A percentile compares a stretch with the other conserved stretches of the same genome.
phyloP scores from a whole-genome alignment of 2,888 invertebrate genomes.

The Eupithecia insigniata region DNA sequence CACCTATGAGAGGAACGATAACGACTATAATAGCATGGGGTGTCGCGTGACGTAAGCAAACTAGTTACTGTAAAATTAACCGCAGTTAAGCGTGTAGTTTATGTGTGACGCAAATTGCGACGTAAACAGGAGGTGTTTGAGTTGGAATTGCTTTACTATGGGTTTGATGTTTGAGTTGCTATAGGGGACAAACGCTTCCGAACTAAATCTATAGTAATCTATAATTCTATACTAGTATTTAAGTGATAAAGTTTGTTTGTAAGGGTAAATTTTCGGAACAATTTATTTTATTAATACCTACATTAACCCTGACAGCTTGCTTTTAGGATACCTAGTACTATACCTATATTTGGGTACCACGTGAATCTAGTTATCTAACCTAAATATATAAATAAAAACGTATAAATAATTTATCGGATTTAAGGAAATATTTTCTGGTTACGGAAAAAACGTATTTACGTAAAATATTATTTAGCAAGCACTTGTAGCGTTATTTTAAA shows the following conservation, averaged over 20 bases:
- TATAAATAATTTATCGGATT: too few species aligned
- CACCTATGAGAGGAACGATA: conserved; percentile 38
- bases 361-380: too few species aligned
- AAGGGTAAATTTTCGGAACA: neutral
- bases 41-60: conserved; percentile 54
- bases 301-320: too few species aligned
- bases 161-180: conserved; percentile 29
- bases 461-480: too few species aligned
- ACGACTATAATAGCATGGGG: conserved; percentile 56
- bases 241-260: neutral
- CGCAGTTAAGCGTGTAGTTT: conserved; percentile 54
- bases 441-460: too few species aligned
- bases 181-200: conserved; percentile 32
- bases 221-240: neutral
- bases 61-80: conserved; percentile 63
- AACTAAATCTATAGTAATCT: neutral
- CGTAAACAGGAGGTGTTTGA: conserved; percentile 44
- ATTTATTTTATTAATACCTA: neutral
- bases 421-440: too few species aligned
- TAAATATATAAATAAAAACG: too few species aligned
- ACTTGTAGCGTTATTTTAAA: too few species aligned
- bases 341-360: too few species aligned
- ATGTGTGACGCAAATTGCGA: conserved; percentile 53
- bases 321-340: too few species aligned
- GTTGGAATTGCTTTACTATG: conserved; percentile 30